phyloP scores from a whole-genome alignment of 1,140 invertebrate genomes.

The Ooceraea biroi region DNA sequence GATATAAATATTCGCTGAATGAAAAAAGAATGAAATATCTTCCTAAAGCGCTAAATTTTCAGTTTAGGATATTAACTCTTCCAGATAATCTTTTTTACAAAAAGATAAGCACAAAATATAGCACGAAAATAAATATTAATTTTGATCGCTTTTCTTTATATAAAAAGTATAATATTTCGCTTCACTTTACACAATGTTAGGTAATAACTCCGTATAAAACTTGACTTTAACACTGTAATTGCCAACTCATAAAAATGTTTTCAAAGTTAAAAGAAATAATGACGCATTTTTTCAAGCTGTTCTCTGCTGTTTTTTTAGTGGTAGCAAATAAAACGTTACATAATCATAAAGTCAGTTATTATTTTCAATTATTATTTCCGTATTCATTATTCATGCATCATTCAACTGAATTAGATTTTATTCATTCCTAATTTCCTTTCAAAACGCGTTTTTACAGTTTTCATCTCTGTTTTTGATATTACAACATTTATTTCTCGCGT shows the following conservation, averaged over 20 bases:
- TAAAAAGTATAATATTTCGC: constrained; percentile 4
- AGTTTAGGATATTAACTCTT: not conserved
- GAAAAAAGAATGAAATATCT: not conserved
- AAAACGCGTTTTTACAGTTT: not conserved
- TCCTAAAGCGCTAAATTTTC: not conserved
- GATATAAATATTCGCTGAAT: not conserved
- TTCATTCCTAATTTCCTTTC: not conserved
- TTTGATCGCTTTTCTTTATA: constrained; percentile 23
- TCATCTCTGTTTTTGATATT: not conserved
- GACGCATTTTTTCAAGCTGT: not conserved
- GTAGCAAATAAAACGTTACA: not conserved
- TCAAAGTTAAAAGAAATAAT: not conserved
- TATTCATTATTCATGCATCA: not conserved
- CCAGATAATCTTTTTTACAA: not conserved
- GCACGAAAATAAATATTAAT: constrained; percentile 6
- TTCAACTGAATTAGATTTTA: constrained; percentile 19
- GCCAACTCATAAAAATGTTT: constrained; percentile 23
- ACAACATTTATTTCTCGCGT: not conserved
- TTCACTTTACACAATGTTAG: not conserved
- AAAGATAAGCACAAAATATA: no score
- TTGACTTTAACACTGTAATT: not conserved
- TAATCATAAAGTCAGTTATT: not conserved
- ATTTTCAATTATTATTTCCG: not conserved
- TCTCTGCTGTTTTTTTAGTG: constrained; percentile 15
- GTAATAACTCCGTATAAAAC: constrained; percentile 29